These are phyloP conservation scores for Fopius arisanus DNA, from an alignment of 1,140 invertebrate species.

Conservation along the genomic window DNA sequence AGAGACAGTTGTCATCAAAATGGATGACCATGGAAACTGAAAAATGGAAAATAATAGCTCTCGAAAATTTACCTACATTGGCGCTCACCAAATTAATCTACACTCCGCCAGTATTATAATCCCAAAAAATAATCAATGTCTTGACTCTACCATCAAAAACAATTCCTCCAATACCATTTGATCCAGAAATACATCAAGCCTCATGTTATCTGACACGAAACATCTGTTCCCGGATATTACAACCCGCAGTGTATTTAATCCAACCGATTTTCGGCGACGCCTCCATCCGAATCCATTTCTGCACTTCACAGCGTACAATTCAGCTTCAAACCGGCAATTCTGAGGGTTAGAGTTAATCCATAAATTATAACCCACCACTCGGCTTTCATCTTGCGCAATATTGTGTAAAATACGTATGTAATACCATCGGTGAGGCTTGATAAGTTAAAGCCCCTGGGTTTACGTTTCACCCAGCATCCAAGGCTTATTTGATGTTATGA, in stretches of 20 bases:
- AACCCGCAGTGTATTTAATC: neutral
- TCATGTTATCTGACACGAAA: neutral
- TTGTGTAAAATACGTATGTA: neutral
- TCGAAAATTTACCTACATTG: too few relatives aligned
- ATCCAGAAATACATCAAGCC: neutral
- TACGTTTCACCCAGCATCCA: neutral
- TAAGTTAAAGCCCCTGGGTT: neutral
- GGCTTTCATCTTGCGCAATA: neutral
- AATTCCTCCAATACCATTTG: neutral
- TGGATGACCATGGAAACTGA: too few relatives aligned
- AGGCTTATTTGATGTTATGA: too few relatives aligned
- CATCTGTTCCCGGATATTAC: neutral
- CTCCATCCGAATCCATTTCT: neutral
- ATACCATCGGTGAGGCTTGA: neutral
- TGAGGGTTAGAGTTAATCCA: neutral
- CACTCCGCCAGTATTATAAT: too few relatives aligned
- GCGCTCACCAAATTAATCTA: too few relatives aligned
- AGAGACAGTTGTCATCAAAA: too few relatives aligned
- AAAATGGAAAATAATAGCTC: too few relatives aligned
- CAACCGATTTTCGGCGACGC: neutral
- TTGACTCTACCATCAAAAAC: too few relatives aligned
- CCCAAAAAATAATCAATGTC: too few relatives aligned
- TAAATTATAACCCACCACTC: neutral
- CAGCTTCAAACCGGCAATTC: neutral
- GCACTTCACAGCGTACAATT: neutral